Base-by-base conservation (phyloP, 2,797 vertebrate genomes). In the Macropodus opercularis region DNA sequence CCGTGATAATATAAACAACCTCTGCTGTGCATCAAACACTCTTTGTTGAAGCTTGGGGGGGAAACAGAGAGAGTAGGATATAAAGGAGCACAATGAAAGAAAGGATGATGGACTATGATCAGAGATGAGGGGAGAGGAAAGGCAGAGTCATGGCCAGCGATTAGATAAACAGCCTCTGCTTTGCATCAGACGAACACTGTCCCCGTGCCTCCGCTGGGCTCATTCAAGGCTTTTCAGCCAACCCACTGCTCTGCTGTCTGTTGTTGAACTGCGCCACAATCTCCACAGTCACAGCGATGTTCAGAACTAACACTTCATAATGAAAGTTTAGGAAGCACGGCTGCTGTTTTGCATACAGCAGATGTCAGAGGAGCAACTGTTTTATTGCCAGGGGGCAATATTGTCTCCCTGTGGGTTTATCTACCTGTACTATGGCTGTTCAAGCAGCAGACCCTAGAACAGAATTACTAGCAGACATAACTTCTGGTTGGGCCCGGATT, bases 11-110 rank as follows among this genome's bases (percentile, higher is more conserved):
- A 68, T 53, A 50, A 78, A 65, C 42, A 53, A 55, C 39, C 49
- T 63, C 42, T 43, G 18, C 51, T 68, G 66, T 64, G 52, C 62
- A 68, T 80, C 65, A 75, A 66, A 77, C 63, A 75, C 38, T 17
- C 27, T 72, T 51, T 57, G 26, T 34, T 26, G 22, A 11, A 18
- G 29, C 43, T 53, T 19, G 32, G 51, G 48, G 51, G 48, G 57
- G 17, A 22, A 35, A 49, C 39, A 66, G 49, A 48, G 22, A 53
- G 43, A 40, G 38, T 48, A 12, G 27, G 8, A 32, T 55, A 48
- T 18, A 21, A 49, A 19, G 36, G 46, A 49, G 24, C 11, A 36
- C 26, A 64, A 36, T 43, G 40, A 60, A 40, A 61, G n/a, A 49
- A 0, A 43, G 19, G 50, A 12, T 22, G 56, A 69, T 4, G 27